A percentile compares a stretch with the other conserved stretches of the same genome.
Evolutionary conservation across 2,113 vertebrate species (phyloP).

Genomic region (Alethe castanea): DNA sequence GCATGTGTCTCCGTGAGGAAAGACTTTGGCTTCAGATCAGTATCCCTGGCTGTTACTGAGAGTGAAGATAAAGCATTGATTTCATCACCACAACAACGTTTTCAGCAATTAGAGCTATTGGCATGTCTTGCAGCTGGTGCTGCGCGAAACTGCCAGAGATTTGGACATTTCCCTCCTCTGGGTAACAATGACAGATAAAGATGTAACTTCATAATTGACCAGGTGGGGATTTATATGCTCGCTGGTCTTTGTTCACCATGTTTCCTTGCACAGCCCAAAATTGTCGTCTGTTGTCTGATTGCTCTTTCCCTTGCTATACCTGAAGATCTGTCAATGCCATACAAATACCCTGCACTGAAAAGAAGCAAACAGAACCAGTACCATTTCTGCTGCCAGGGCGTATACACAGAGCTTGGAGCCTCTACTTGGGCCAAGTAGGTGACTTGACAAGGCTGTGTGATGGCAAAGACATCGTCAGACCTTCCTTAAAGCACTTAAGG

Average conservation of each 20-base stretch:
- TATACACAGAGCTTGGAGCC: background rate
- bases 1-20: background rate
- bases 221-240: background rate
- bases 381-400: background rate
- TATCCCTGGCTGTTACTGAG: background rate
- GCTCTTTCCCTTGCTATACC: background rate
- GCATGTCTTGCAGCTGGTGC: background rate
- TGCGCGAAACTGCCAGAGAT: background rate
- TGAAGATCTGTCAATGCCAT: background rate
- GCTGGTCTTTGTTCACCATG: background rate
- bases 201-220: background rate
- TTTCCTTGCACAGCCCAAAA: background rate
- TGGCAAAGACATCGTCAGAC: background rate
- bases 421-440: accelerated
- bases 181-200: background rate
- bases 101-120: background rate
- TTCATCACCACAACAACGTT: background rate
- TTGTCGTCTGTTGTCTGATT: background rate
- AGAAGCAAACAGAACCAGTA: background rate
- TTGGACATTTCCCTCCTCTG: background rate
- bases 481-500: background rate
- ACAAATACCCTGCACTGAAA: background rate
- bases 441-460: accelerated
- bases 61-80: background rate
- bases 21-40: background rate